Evolutionary conservation across 2,888 invertebrate genomes (phyloP), one percentile per base, ranked within the genome.

Genomic region (Cloeon dipterum): DNA sequence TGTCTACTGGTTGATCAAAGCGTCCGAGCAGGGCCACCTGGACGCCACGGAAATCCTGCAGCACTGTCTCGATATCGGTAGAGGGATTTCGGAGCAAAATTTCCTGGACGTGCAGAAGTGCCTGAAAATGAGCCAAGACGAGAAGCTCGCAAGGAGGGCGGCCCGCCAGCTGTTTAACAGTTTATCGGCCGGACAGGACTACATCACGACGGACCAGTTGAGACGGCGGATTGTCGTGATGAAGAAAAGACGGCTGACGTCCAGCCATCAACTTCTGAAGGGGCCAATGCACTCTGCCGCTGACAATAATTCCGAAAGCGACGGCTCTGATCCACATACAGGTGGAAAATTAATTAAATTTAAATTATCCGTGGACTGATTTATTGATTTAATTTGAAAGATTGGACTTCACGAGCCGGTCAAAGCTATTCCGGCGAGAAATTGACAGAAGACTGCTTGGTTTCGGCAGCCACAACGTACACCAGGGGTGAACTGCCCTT

Each of bases 1-100:
- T 0, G 70, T 91, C 35, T 76, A 82, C 49, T 91, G 89, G 89
- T 57, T 91, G 34, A 74, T 86, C n/a, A 77, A 79, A 57, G 88
- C 91, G 3, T 86, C 89, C 0, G 81, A 85, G 49, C 86, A 89
- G 55, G 91, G 89, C 1, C 85, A 86, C 48, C 67, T 73, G 32
- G 83, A 86, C 52, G 89, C 89, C 1, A 78, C 85, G 23, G 69
- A 69, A 41, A 65, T 86, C 49, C 61, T 93, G 42, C 62, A 65
- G 53, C 70, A 74, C 55, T 78, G 78, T 48, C 64, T 82, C 10
- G 62, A 70, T 26, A 70, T 69, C 21, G 74, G 76, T 8, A 65
- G 66, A 48, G 54, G 54, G 5, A 74, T 81, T 5, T 74, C 68
- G 2, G 69, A 74, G 39, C 68, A 72, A 34, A 81, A 79, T 53